Evolutionary conservation across 2,797 vertebrate species (phyloP).

Genomic region (Poecile montanus): DNA sequence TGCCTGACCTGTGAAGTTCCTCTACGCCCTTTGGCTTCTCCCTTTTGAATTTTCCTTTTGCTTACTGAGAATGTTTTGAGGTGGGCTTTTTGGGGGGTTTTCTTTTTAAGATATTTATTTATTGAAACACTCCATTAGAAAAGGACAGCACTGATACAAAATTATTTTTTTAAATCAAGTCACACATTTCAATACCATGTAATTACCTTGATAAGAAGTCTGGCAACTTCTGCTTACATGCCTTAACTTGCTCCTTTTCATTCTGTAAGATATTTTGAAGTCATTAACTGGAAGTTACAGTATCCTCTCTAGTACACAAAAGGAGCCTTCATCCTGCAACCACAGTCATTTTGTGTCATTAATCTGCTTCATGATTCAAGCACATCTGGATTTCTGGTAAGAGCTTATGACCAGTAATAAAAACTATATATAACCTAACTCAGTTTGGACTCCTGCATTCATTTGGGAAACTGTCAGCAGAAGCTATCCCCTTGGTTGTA

Average conservation of each 20-base stretch:
- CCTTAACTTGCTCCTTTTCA: conserved; percentile 7
- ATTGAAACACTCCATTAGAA: background rate
- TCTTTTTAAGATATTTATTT: background rate
- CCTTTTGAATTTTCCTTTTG: background rate
- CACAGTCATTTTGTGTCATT: background rate
- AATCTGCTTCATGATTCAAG: background rate
- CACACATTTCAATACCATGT: background rate
- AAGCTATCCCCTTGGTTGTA: background rate
- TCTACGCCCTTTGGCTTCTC: background rate
- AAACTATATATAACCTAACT: conserved; percentile 13
- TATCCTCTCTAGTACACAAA: background rate
- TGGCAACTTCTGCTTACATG: conserved; percentile 1
- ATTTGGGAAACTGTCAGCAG: background rate
- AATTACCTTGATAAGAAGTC: background rate
- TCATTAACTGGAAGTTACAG: background rate
- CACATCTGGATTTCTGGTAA: conserved; percentile 48
- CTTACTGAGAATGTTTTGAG: background rate
- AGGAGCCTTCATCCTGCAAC: background rate
- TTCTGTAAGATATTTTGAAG: background rate
- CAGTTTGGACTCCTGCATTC: background rate
- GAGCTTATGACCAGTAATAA: background rate
- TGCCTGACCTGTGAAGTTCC: background rate
- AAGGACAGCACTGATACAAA: background rate
- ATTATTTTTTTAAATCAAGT: background rate
- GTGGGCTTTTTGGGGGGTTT: fast-evolving